Evolutionary conservation across 2,113 vertebrate species (phyloP).

Genomic region (Numida meleagris): DNA sequence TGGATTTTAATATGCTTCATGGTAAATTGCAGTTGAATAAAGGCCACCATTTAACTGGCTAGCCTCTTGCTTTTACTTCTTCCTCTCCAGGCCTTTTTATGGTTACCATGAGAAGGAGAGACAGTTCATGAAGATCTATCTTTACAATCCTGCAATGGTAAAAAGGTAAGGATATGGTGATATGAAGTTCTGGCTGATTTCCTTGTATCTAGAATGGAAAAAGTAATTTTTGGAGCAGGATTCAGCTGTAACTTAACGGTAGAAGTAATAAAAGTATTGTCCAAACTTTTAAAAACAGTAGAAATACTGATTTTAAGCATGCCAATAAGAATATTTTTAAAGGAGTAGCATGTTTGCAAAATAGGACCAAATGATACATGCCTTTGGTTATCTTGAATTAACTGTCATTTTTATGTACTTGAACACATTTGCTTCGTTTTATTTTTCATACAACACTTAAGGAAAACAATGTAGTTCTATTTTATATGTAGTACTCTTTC

Average conservation of each 20-base stretch:
- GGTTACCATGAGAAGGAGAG: constrained; percentile 96
- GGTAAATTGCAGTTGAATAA: neutral
- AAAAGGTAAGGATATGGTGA: constrained; percentile 87
- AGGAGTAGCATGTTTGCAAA: neutral
- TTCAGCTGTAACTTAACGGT: neutral
- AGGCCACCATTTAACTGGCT: neutral
- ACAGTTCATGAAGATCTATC: constrained; percentile 98
- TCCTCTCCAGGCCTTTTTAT: constrained; percentile 91
- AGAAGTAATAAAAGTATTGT: neutral
- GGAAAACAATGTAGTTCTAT: neutral
- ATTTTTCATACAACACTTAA: neutral
- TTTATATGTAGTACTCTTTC: neutral
- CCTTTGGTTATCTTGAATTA: neutral
- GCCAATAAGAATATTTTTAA: neutral
- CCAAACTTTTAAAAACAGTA: neutral
- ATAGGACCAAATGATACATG: neutral
- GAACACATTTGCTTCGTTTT: neutral
- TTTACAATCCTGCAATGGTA: constrained; percentile 97
- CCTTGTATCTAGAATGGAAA: neutral
- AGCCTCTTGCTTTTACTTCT: constrained; percentile 57
- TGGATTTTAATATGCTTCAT: neutral
- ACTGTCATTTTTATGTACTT: neutral
- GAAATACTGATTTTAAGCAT: neutral
- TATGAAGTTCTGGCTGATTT: neutral
- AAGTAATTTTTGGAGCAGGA: neutral